Conservation (phyloP, 2,797 vertebrate genomes). For the Cygnus olor region DNA sequence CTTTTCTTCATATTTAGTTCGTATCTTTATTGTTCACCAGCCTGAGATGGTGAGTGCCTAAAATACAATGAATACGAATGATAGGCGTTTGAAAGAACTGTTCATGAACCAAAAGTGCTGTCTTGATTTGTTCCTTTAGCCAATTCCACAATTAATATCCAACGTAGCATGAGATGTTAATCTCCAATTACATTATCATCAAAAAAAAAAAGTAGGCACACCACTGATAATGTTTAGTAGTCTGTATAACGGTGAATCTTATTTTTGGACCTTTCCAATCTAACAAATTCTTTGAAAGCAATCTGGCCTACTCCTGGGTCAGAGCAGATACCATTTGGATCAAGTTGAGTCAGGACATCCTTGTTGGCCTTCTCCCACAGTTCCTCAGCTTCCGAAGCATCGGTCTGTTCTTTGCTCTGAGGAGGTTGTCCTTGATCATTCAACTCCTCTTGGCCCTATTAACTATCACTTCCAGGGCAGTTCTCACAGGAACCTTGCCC, state of each 20-base stretch:
- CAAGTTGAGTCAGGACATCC: background rate
- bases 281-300: background rate
- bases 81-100: background rate
- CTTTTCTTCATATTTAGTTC: background rate
- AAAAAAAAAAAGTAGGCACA: background rate
- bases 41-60: background rate
- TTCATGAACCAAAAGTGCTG: background rate
- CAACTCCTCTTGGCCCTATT: background rate
- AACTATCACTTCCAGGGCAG: background rate
- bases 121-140: background rate
- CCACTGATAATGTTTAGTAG: background rate
- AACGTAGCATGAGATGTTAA: background rate
- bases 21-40: background rate
- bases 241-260: background rate
- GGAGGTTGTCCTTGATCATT: background rate
- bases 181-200: background rate
- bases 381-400: fast-evolving
- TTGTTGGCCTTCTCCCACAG: background rate
- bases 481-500: background rate
- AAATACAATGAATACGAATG: background rate
- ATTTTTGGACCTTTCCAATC: background rate
- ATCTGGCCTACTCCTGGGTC: background rate
- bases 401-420: background rate
- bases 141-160: background rate
- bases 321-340: background rate